Evolutionary conservation across 1,140 invertebrate species (phyloP), one percentile per base, ranked within the genome.

Genomic region (Zaprionus taronus): DNA sequence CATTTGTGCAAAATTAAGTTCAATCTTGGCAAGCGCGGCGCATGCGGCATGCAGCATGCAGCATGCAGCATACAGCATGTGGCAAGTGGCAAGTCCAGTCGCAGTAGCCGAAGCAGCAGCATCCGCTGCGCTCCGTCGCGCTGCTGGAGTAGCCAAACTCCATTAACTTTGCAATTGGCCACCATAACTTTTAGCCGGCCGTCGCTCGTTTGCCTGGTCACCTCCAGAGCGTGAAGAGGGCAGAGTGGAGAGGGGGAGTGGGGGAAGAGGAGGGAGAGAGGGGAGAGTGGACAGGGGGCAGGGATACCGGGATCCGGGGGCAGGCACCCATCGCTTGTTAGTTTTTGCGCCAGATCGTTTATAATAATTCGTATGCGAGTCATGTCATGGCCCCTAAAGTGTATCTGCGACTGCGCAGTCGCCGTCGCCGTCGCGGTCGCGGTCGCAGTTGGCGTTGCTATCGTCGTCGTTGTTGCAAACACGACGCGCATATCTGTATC

Each of bases 281-380:
- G n/a, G n/a, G n/a, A n/a, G n/a, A n/a, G 15, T 20, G 17, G 20
- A 28, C 1, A 1, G 5, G 41, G 66, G n/a, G 7, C 2, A 41
- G 38, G 9, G 31, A 26, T 11, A 0, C 15, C 6, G 41, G 41
- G 41, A n/a, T n/a, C 41, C 41, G 41, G 41, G 41, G 41, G 41
- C n/a, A 47, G 68, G 60, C 64, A 77, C 78, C 66, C 83, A 86
- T 72, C 79, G 81, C 84, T 90, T 90, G 85, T 90, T 90, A 90
- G 85, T 90, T 90, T 87, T 89, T 90, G 81, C 85, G 85, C 85
- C 85, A 90, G 85, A 90, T 90, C 85, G 86, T 90, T 91, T 90
- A 91, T 90, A 90, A 90, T 90, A 91, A 91, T 90, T 90, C 86
- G 86, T 89, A 91, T 90, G 86, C 86, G 86, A 90, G 86, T 90